Percentiles rank a stretch among this genome's conserved stretches.
phyloP scores from a whole-genome alignment of 2,797 vertebrate genomes.

The Sebastes wilsoni region DNA sequence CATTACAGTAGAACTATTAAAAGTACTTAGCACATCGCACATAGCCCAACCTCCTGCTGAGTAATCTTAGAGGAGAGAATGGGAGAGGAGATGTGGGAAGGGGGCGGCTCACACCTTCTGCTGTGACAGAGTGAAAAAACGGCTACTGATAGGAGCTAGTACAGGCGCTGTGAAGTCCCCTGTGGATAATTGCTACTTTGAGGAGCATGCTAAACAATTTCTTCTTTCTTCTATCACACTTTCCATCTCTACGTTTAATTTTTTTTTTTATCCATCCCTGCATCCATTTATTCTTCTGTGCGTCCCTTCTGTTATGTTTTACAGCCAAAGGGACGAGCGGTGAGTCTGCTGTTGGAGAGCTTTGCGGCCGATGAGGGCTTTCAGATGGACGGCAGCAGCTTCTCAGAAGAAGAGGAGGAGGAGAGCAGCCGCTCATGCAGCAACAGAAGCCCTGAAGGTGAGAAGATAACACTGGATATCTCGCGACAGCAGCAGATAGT shows the following conservation, averaged over 20 bases:
- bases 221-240: constrained; percentile 29
- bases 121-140: constrained; percentile 50
- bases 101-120: constrained; percentile 61
- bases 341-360: constrained; percentile 95
- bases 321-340: constrained; percentile 90
- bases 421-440: constrained; percentile 78
- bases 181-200: constrained; percentile 35
- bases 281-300: constrained; percentile 22
- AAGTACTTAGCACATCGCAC: constrained; percentile 57
- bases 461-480: constrained; percentile 12
- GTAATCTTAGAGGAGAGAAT: constrained; percentile 41
- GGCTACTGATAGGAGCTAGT: constrained; percentile 23
- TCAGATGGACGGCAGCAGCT: constrained; percentile 95
- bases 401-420: constrained; percentile 96
- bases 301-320: constrained; percentile 32
- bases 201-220: constrained; percentile 38
- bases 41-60: constrained; percentile 57
- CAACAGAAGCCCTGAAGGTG: constrained; percentile 85
- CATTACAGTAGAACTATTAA: constrained; percentile 57
- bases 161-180: constrained; percentile 36
- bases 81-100: constrained; percentile 27
- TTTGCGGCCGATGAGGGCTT: constrained; percentile 97
- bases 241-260: background rate
- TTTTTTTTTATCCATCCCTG: constrained; percentile 20
- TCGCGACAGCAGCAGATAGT: background rate